Conservation (phyloP, 2,797 vertebrate genomes). For the Pempheris klunzingeri region DNA sequence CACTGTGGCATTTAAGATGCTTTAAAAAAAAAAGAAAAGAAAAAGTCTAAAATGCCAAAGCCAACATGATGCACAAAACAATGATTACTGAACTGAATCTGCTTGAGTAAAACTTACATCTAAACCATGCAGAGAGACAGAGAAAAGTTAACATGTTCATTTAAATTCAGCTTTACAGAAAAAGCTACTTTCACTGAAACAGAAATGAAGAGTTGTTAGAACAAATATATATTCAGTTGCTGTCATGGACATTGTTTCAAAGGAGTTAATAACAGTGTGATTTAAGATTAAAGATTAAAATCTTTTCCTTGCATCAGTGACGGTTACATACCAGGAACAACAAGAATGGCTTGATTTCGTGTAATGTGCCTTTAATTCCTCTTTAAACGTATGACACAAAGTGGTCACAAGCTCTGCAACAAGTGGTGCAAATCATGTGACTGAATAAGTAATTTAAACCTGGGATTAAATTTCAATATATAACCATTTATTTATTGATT, state of each 20-base stretch:
- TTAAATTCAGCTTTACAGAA: conserved; percentile 32
- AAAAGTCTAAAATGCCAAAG: conserved; percentile 12
- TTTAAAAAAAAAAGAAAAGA: background rate
- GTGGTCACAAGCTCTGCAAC: background rate
- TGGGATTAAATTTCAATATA: conserved; percentile 12
- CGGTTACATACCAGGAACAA: background rate
- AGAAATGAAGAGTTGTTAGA: conserved; percentile 18
- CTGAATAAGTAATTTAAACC: background rate
- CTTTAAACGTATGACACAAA: conserved; percentile 13
- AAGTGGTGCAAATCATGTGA: conserved; percentile 5
- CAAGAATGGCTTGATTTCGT: conserved; percentile 21
- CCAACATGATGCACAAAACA: conserved; percentile 11
- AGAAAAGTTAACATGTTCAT: conserved; percentile 12
- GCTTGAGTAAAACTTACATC: background rate
- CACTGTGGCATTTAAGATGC: conserved; percentile 19
- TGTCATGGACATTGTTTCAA: background rate
- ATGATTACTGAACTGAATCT: background rate
- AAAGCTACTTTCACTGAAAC: conserved; percentile 4
- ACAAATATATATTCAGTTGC: conserved; percentile 23
- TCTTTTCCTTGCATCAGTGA: background rate
- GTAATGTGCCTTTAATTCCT: conserved; percentile 40
- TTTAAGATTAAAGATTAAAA: conserved; percentile 5
- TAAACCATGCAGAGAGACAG: conserved; percentile 34
- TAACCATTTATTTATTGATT: conserved; percentile 8
- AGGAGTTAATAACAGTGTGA: conserved; percentile 5